phyloP scores from a whole-genome alignment of 92 coral and sea anemone species.

The Palythoa grandiflora region DNA sequence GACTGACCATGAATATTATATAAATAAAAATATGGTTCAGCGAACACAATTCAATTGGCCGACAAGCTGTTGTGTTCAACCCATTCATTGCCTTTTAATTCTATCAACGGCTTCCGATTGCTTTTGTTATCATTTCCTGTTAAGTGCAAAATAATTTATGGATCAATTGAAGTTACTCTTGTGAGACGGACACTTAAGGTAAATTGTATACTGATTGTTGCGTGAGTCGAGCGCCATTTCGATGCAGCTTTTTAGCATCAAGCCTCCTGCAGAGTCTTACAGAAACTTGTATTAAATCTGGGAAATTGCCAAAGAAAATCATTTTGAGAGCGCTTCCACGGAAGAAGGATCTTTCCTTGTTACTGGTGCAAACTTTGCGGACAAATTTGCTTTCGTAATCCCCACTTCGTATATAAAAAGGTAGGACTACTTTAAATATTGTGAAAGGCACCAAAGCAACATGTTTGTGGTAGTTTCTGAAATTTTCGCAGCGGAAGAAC shows the following conservation, averaged over 20 bases:
- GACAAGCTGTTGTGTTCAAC: not conserved
- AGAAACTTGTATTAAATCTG: not conserved
- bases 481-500: not conserved
- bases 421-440: not conserved
- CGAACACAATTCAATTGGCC: not conserved
- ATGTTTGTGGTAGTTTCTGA: not conserved
- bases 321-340: not conserved
- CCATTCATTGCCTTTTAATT: not conserved
- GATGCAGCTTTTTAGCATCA: not conserved
- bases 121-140: constrained; percentile 18
- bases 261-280: not conserved
- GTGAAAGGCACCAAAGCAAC: not conserved
- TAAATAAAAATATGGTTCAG: not conserved
- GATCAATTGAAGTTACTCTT: not conserved
- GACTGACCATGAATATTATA: not conserved
- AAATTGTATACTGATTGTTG: not conserved
- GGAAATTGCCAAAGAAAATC: not conserved
- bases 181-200: not conserved
- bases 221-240: not conserved
- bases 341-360: not conserved
- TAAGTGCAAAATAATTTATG: not conserved
- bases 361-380: not conserved
- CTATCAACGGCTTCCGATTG: not conserved
- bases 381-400: not conserved
- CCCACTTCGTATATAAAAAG: not conserved